Evolutionary conservation across 2,888 invertebrate genomes (phyloP).

Genomic region (Archaeoteleia sp.): DNA sequence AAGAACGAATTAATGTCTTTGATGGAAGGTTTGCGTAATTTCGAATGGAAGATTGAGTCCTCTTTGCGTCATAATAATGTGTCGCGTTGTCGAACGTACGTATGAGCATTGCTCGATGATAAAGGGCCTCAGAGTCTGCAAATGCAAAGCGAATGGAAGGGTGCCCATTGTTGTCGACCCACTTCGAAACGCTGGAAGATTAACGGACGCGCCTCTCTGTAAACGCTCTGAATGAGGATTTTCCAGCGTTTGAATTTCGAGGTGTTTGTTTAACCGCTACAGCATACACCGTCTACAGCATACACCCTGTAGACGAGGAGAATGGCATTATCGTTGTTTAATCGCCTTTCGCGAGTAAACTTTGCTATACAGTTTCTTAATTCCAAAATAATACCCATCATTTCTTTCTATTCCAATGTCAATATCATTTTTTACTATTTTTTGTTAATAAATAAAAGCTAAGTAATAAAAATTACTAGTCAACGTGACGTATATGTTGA

Average conservation of each 20-base stretch:
- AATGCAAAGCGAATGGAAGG: slow-evolving; percentile 46
- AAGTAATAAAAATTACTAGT: too few species aligned
- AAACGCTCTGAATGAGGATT: slow-evolving; percentile 61
- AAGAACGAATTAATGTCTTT: too few species aligned
- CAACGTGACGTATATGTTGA: too few species aligned
- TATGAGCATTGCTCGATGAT: slow-evolving; percentile 24
- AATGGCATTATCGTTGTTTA: slow-evolving; percentile 25
- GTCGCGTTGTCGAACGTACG: slow-evolving; percentile 25
- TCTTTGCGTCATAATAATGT: slow-evolving; percentile 22
- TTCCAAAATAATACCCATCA: too few species aligned
- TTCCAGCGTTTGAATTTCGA: slow-evolving; percentile 61
- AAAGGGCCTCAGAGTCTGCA: slow-evolving; percentile 25
- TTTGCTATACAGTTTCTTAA: slow-evolving; percentile 4
- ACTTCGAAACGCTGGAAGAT: slow-evolving; percentile 66
- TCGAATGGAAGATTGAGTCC: slow-evolving; percentile 8
- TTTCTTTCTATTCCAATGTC: too few species aligned
- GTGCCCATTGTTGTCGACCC: slow-evolving; percentile 66
- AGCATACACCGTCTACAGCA: slow-evolving; percentile 22
- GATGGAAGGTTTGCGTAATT: too few species aligned
- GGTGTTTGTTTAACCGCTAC: slow-evolving; percentile 45
- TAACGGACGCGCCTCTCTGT: slow-evolving; percentile 62
- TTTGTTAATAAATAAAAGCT: too few species aligned
- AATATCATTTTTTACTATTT: too few species aligned
- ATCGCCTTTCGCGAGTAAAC: slow-evolving; percentile 21
- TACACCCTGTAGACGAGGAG: not conserved